Evolutionary conservation across 2,113 vertebrate species (phyloP), one percentile per base, ranked within the genome.

Genomic region (Lates calcarifer): DNA sequence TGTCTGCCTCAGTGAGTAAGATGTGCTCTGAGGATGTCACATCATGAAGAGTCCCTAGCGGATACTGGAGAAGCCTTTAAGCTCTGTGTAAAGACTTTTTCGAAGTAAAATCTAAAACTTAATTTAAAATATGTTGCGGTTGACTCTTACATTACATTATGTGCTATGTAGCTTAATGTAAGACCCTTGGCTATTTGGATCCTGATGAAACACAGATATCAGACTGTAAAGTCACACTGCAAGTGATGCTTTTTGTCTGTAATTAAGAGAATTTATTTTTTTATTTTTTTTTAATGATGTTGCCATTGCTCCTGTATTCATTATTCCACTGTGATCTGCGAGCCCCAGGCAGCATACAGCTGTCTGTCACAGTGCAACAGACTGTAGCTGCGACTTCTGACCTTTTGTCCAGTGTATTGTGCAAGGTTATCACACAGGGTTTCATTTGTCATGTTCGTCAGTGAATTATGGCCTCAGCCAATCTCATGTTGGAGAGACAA

Each of bases 1-100:
- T 69, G 26, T 70, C 11, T 33, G 45, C 29, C 20, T 55, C 53
- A 62, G 63, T 55, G 64, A 74, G 37, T 45, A 47, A 56, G 11
- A 80, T 63, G 14, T 4, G 15, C 29, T 67, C 24, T 43, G 26
- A 24, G 31, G 28, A 28, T 20, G 39, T 58, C 51, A 41, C n/a
- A 28, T 61, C 39, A 2, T 56, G 67, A 55, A 2, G 67, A 61
- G 39, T 63, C 80, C 26, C 37, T 28, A 2, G 71, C 22, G 56
- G 61, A 62, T 53, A 13, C 26, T 18, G 2, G 56, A 60, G 43
- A 55, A 26, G 55, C 17, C 31, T 31, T 24, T 45, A 65, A 39
- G 18, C 3, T 72, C 0, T 5, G 33, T 8, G 3, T 29, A 26
- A 13, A 10, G 13, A 28, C 49, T 47, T 49, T 31, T 33, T 33